Evolutionary conservation across 2,113 vertebrate genomes (phyloP).

Genomic region (Isichthys henryi): DNA sequence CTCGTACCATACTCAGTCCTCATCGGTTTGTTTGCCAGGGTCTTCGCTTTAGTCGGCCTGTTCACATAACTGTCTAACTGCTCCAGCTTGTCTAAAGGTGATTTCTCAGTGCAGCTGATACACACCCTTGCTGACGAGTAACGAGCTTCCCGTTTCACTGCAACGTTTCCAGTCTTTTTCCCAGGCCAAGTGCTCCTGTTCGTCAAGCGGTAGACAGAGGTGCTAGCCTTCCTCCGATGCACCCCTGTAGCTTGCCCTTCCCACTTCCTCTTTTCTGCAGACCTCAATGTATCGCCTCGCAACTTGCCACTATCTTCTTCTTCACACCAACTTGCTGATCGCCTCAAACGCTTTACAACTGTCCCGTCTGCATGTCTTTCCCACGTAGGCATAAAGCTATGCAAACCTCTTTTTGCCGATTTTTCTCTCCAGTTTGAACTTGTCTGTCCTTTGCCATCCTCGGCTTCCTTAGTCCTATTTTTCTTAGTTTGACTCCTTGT

Average conservation of each 20-base stretch:
- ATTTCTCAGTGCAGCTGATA: background rate
- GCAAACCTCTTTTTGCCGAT: background rate
- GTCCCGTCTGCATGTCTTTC: background rate
- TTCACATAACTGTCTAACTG: background rate
- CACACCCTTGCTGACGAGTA: background rate
- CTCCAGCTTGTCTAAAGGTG: background rate
- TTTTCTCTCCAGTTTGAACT: background rate
- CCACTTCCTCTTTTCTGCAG: background rate
- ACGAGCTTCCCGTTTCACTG: background rate
- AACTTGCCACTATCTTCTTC: background rate
- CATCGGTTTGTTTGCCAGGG: background rate
- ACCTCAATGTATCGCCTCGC: background rate
- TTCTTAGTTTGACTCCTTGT: slow-evolving; percentile 10
- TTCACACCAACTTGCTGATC: background rate
- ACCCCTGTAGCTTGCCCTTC: background rate
- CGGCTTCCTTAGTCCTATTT: background rate
- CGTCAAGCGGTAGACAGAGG: background rate
- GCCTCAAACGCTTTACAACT: background rate
- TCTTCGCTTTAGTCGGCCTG: background rate
- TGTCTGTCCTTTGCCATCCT: background rate
- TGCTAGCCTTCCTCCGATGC: background rate
- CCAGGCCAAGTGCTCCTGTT: background rate
- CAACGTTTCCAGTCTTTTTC: background rate
- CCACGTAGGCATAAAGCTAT: background rate
- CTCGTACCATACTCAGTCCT: background rate